Percentiles rank a stretch among this genome's conserved stretches.
Conservation (phyloP, 2,113 vertebrate genomes). For the Dissostichus mawsoni region DNA sequence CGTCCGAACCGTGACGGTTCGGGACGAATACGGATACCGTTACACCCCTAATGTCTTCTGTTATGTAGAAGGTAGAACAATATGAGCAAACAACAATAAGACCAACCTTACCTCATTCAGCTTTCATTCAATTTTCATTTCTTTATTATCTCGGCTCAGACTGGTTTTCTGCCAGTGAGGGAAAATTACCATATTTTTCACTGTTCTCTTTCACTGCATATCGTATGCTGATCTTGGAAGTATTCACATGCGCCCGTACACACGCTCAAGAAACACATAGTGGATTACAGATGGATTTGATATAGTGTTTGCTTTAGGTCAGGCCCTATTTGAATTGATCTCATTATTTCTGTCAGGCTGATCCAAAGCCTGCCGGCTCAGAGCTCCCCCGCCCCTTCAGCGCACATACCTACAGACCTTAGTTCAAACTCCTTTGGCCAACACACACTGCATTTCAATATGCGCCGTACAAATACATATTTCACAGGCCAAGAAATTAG, state of each 20-base stretch:
- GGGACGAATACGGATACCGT: too few relatives aligned
- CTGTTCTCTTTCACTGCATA: conserved; percentile 17
- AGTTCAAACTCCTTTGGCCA: conserved; percentile 19
- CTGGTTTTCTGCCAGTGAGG: not conserved
- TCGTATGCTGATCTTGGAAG: conserved; percentile 1
- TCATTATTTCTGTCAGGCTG: conserved; percentile 70
- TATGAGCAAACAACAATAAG: not conserved
- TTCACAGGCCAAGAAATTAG: conserved; percentile 54
- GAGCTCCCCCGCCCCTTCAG: not conserved
- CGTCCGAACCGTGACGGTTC: too few relatives aligned
- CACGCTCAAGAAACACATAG: conserved; percentile 31
- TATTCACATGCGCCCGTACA: not conserved
- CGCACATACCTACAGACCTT: conserved; percentile 8
- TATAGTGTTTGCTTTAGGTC: conserved; percentile 65
- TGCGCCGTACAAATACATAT: conserved; percentile 42
- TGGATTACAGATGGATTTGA: conserved; percentile 68
- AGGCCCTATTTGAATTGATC: conserved; percentile 65
- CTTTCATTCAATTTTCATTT: not conserved
- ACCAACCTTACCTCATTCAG: not conserved
- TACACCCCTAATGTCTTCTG: too few relatives aligned
- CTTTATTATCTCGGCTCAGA: not conserved
- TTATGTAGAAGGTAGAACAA: not conserved
- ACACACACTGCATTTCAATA: conserved; percentile 19
- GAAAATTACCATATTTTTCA: conserved; percentile 1
- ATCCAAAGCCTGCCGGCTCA: conserved; percentile 47